A percentile compares a stretch with the other conserved stretches of the same genome.
Evolutionary conservation across 2,888 invertebrate genomes (phyloP).

Genomic region (Odiellus spinosus): DNA sequence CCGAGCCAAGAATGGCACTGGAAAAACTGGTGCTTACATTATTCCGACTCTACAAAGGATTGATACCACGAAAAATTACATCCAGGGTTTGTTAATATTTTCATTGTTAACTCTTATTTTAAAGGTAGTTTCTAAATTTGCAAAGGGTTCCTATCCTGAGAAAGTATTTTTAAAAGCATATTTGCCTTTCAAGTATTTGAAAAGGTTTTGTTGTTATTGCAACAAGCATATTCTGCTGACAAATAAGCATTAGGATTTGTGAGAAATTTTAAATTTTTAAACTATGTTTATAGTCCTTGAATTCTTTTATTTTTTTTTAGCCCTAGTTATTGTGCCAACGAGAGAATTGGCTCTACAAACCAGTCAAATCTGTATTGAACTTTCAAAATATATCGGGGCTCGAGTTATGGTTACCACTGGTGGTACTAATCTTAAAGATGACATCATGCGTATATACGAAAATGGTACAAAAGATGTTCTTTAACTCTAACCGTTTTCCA

Average conservation of each 20-base stretch:
- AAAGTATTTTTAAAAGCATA: too few species aligned
- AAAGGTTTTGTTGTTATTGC: too few species aligned
- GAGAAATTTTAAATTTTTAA: not conserved
- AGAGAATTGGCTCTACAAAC: slow-evolving; percentile 97
- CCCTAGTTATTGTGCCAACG: slow-evolving; percentile 94
- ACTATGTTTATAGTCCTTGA: too few species aligned
- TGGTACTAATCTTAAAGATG: slow-evolving; percentile 81
- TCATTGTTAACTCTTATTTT: too few species aligned
- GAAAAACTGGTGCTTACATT: slow-evolving; percentile 99
- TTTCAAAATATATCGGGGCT: slow-evolving; percentile 90
- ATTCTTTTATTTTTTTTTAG: too few species aligned
- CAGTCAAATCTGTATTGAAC: slow-evolving; percentile 97
- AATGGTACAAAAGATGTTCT: too few species aligned
- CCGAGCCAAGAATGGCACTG: slow-evolving; percentile 96
- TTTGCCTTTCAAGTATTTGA: too few species aligned
- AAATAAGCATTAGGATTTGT: not conserved
- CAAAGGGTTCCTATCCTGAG: too few species aligned
- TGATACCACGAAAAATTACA: slow-evolving; percentile 59
- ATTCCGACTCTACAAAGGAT: slow-evolving; percentile 92
- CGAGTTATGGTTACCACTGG: slow-evolving; percentile 99
- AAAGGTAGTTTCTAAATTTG: too few species aligned
- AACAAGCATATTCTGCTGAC: too few species aligned
- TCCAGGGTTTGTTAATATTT: slow-evolving; percentile 46
- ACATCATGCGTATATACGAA: slow-evolving; percentile 98
- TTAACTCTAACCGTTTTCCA: too few species aligned